Base-by-base conservation (phyloP, 1,140 invertebrate genomes). In the Aphelenchoides fujianensis region DNA sequence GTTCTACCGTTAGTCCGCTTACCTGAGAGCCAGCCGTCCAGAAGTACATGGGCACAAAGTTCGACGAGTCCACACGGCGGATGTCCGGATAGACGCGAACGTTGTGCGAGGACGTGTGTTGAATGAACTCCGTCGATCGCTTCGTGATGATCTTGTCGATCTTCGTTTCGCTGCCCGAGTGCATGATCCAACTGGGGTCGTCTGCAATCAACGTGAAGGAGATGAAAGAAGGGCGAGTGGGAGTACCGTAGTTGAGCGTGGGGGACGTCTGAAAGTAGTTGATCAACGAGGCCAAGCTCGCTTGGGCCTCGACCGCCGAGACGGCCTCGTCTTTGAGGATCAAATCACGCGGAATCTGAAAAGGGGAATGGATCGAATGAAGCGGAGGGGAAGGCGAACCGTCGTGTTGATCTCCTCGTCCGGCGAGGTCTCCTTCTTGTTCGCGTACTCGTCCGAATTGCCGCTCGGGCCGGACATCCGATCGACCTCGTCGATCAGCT, bases 1-100 rank as follows among this genome's bases (percentile, higher is more conserved):
- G n/a, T n/a, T n/a, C n/a, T n/a, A n/a, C n/a, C n/a, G n/a, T n/a
- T n/a, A n/a, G n/a, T n/a, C n/a, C n/a, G n/a, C n/a, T n/a, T n/a
- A n/a, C n/a, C n/a, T n/a, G n/a, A n/a, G 95, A 98, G 0, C 96
- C 96, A 2, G 95, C 94, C 85, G 98, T 98, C 95, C 95, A 98
- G 48, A 76, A 78, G 9, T 69, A 78, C 57, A 73, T 76, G 12
- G 74, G 74, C 32, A 75, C 67, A 37, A 74, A 74, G 36, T 76
- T 76, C 0, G 75, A 74, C 7, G 75, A 78, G 48, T 34, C 31
- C 9, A 66, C 32, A 12, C 63, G 63, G 23, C 63, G 28, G 53
- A 66, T 5, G 12, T 76, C 68, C 2, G 73, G 74, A 37, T 72
- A 74, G n/a, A 73, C 74, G 3, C 73, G 31, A 1, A 75, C n/a